A percentile compares a stretch with the other conserved stretches of the same genome.
These are phyloP conservation scores for Apodemus agrarius DNA, from an alignment of 2,797 vertebrate genomes.

Conservation along the genomic window DNA sequence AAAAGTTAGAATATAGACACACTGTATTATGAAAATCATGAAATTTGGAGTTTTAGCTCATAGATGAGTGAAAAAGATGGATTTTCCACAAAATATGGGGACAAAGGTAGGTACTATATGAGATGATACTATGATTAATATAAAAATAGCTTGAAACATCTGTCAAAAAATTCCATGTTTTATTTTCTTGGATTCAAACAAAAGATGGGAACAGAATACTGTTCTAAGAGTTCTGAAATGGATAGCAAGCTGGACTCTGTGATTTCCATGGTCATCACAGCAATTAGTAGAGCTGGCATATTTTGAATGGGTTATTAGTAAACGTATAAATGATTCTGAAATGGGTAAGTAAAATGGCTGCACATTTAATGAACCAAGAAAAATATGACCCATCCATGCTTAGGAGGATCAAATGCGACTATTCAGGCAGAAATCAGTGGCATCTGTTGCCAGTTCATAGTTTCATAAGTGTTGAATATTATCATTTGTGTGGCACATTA, in stretches of 20 bases:
- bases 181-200: conserved; percentile 30
- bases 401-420: conserved; percentile 71
- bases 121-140: neutral
- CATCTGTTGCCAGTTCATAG: conserved; percentile 75
- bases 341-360: conserved; percentile 59
- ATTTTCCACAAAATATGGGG: neutral
- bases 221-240: neutral
- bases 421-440: conserved; percentile 75
- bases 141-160: neutral
- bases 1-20: neutral
- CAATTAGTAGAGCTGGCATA: conserved; percentile 59
- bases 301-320: conserved; percentile 78
- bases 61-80: neutral
- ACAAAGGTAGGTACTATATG: neutral
- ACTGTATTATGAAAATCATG: neutral
- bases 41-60: neutral
- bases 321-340: conserved; percentile 72
- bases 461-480: conserved; percentile 70
- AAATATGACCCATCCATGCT: conserved; percentile 66
- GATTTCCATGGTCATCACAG: conserved; percentile 25
- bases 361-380: conserved; percentile 74
- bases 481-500: conserved; percentile 61
- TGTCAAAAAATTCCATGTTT: neutral
- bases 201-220: neutral
- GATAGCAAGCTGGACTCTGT: neutral